Evolutionary conservation across 2,113 vertebrate genomes (phyloP).

Genomic region (Fulmarus glacialis): DNA sequence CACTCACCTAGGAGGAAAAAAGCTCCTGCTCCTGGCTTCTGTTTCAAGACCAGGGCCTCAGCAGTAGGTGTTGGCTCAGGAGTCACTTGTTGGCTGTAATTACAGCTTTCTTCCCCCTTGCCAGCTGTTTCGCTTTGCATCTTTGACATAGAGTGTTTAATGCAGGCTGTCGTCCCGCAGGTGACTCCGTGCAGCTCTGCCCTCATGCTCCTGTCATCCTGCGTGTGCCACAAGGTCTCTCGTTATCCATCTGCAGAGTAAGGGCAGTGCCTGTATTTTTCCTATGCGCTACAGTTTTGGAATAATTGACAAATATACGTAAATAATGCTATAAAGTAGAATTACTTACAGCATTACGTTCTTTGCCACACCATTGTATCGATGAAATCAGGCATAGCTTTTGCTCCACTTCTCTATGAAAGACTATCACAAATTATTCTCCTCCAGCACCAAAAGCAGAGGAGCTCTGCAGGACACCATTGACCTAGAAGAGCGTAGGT

Average conservation of each 20-base stretch:
- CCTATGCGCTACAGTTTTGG: background rate
- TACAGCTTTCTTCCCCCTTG: background rate
- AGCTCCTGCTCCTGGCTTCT: background rate
- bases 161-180: background rate
- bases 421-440: background rate
- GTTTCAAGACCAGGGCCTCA: background rate
- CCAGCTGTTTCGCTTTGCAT: background rate
- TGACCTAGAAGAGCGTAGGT: background rate
- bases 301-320: background rate
- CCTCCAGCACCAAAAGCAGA: background rate
- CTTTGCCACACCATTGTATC: background rate
- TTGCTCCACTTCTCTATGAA: background rate
- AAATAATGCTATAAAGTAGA: background rate
- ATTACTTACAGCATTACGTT: background rate
- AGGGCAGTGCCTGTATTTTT: background rate
- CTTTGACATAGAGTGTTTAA: background rate
- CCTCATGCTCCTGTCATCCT: fast-evolving
- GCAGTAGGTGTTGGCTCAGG: background rate
- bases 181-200: background rate
- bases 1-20: background rate
- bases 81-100: background rate
- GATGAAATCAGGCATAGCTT: background rate
- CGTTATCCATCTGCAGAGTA: background rate
- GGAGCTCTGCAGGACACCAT: background rate
- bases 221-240: background rate